These are phyloP conservation scores for Elmis aenea DNA, from an alignment of 2,888 invertebrate genomes.

Conservation along the genomic window DNA sequence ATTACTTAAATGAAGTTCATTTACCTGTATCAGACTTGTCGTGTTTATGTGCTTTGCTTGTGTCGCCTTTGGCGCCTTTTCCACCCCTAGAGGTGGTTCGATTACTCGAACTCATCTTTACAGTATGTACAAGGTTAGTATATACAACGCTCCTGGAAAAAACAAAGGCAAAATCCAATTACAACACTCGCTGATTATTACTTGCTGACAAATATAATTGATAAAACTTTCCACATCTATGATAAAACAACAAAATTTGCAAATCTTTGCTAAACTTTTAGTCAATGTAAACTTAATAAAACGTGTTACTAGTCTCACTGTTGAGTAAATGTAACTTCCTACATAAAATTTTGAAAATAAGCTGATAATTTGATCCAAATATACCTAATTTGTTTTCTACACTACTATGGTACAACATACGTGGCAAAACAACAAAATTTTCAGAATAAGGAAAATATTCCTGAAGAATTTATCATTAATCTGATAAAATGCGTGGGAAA, in stretches of 20 bases:
- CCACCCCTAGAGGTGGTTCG: conserved; percentile 65
- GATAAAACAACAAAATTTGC: too few species aligned
- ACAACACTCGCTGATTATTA: conserved; percentile 1
- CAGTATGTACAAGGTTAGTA: conserved; percentile 76
- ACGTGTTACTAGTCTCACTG: not conserved
- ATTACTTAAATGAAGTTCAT: conserved; percentile 4
- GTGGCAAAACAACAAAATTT: too few species aligned
- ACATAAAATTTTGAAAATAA: not conserved
- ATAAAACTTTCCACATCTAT: too few species aligned
- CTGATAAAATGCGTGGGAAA: conserved; percentile 5
- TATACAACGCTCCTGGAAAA: conserved; percentile 68
- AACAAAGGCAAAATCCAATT: too few species aligned
- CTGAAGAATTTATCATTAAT: too few species aligned
- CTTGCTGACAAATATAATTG: conserved; percentile 1
- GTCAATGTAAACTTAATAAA: too few species aligned
- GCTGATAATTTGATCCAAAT: not conserved
- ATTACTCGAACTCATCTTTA: conserved; percentile 68
- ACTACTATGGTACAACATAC: too few species aligned
- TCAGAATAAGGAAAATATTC: too few species aligned
- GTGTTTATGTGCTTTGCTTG: conserved; percentile 40
- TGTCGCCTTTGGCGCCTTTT: conserved; percentile 43
- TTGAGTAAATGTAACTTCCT: not conserved
- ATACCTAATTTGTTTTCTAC: too few species aligned
- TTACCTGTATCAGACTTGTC: conserved; percentile 44
- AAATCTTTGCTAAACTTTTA: too few species aligned